Conservation (phyloP, 1,140 invertebrate genomes). For the Drosophila sp. region DNA sequence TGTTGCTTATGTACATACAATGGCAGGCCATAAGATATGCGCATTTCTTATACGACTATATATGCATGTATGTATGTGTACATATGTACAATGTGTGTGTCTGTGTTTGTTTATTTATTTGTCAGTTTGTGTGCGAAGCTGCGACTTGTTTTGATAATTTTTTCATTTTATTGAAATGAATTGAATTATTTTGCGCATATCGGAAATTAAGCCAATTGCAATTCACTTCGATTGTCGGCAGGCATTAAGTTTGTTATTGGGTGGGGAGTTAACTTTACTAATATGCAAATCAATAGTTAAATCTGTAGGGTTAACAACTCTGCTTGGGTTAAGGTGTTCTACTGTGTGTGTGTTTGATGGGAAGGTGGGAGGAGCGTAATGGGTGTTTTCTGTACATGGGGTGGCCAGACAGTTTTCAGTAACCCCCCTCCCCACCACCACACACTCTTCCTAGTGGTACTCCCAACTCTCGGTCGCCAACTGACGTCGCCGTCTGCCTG, state of each 20-base stretch:
- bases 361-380: slow-evolving; percentile 3
- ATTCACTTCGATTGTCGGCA: neutral
- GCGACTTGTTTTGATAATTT: slow-evolving; percentile 75
- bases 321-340: slow-evolving; percentile 27
- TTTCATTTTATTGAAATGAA: slow-evolving; percentile 64
- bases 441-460: neutral
- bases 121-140: slow-evolving; percentile 68
- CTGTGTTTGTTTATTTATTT: slow-evolving; percentile 65
- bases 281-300: slow-evolving; percentile 65
- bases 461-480: slow-evolving; percentile 38
- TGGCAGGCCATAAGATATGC: slow-evolving; percentile 80
- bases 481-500: slow-evolving; percentile 48
- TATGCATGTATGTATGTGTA: slow-evolving; percentile 9
- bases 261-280: slow-evolving; percentile 54
- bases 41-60: slow-evolving; percentile 73
- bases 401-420: slow-evolving; percentile 67
- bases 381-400: slow-evolving; percentile 42
- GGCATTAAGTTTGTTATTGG: neutral
- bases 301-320: slow-evolving; percentile 1
- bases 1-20: slow-evolving; percentile 71
- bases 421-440: neutral
- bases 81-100: slow-evolving; percentile 42
- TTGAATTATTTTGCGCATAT: slow-evolving; percentile 52
- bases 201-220: slow-evolving; percentile 33
- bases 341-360: slow-evolving; percentile 6